phyloP scores from a whole-genome alignment of 2,113 vertebrate genomes.

The Ginglymostoma cirratum region DNA sequence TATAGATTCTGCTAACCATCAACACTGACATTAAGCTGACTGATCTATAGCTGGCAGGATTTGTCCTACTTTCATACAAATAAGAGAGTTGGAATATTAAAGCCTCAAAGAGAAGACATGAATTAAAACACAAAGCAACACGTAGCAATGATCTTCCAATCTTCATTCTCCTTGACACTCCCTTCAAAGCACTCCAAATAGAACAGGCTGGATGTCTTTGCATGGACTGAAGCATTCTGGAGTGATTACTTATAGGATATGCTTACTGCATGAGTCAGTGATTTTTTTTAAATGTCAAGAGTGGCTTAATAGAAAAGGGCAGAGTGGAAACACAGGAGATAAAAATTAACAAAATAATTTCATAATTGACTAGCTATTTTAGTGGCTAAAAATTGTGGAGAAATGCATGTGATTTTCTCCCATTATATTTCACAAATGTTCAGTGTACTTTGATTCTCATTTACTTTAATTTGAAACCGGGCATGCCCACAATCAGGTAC shows the following conservation, averaged over 20 bases:
- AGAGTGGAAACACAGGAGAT: neutral
- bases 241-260: slow-evolving; percentile 1
- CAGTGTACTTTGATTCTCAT: neutral
- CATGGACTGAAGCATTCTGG: neutral
- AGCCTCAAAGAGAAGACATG: neutral
- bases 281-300: slow-evolving; percentile 33
- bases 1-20: neutral
- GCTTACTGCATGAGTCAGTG: slow-evolving; percentile 22
- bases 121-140: neutral
- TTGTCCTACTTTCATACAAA: neutral
- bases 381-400: neutral
- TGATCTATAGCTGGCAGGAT: neutral
- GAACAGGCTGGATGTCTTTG: slow-evolving; percentile 11
- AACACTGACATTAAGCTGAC: neutral
- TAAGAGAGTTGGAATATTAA: neutral
- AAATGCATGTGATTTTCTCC: neutral
- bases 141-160: neutral
- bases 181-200: slow-evolving; percentile 14
- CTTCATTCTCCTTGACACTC: too few relatives aligned
- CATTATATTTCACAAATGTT: neutral
- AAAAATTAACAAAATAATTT: neutral
- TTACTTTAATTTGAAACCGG: neutral
- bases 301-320: neutral
- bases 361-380: neutral
- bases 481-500: neutral